A percentile compares a stretch with the other conserved stretches of the same genome.
These are phyloP conservation scores for Hirtodrosophila duncani DNA, from an alignment of 2,888 invertebrate species.

Conservation along the genomic window DNA sequence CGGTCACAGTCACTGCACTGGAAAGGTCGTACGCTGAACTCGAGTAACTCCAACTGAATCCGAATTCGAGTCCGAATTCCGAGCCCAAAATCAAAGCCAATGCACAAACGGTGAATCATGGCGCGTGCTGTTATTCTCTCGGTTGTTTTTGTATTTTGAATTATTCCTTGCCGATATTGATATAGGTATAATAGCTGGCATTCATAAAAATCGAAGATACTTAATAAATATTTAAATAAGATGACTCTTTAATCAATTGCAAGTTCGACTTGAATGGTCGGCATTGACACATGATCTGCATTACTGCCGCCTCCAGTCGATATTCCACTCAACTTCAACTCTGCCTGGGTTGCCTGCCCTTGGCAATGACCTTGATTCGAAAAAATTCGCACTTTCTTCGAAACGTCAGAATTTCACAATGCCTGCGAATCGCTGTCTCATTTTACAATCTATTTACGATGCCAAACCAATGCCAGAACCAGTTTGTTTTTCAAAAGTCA, in stretches of 20 bases:
- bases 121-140: constrained; percentile 53
- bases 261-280: constrained; percentile 33
- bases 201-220: constrained; percentile 52
- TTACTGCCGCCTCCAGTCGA: not conserved
- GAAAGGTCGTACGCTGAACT: constrained; percentile 65
- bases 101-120: constrained; percentile 46
- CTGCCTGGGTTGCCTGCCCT: constrained; percentile 30
- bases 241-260: constrained; percentile 60
- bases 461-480: constrained; percentile 19
- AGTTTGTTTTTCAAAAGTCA: constrained; percentile 11
- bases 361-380: constrained; percentile 42
- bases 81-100: constrained; percentile 13
- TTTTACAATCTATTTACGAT: constrained; percentile 11
- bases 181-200: constrained; percentile 30
- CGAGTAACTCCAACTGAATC: constrained; percentile 4
- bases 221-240: constrained; percentile 57
- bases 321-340: constrained; percentile 4
- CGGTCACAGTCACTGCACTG: constrained; percentile 54
- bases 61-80: constrained; percentile 1
- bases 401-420: constrained; percentile 1
- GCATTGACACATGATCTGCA: constrained; percentile 27
- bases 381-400: constrained; percentile 39
- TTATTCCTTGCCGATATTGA: constrained; percentile 26
- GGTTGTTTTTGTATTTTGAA: constrained; percentile 28
- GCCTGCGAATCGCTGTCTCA: constrained; percentile 7